Base-by-base conservation (phyloP, 2,797 vertebrate species). In the Pseudomugil tenellus region DNA sequence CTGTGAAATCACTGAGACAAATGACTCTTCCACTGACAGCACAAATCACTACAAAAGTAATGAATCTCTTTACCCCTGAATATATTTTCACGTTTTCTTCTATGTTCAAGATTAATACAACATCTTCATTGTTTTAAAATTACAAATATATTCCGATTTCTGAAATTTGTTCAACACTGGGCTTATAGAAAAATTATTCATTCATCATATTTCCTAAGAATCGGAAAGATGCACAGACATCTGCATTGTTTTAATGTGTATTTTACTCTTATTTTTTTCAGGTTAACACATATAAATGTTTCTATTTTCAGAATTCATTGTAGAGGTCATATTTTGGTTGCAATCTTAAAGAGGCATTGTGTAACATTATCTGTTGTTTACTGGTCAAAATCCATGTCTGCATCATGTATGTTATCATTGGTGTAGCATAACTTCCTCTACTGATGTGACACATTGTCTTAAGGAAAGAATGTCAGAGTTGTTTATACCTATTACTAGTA, bases 1-100 rank as follows among this genome's bases (percentile, higher is more conserved):
- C 64, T 69, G 72, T 75, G 59, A 79, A 74, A 84, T 67, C 51
- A 19, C 63, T 5, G 4, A 75, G 82, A 84, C 67, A 43, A 83
- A 87, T 63, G 57, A 62, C 55, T 78, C 52, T 21, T 32, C 25
- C 58, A n/a, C 26, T 37, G 83, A 76, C 83, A 73, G 65, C 63
- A 68, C 58, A 51, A 43, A 77, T 86, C 62, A 52, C 11, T 23
- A 58, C 51, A 48, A 54, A 72, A 67, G 48, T 69, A 51, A 56
- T 58, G 43, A 62, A 59, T 28, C 76, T 34, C 37, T n/a, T 62
- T 82, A 66, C 62, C 41, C 62, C 62, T 54, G 51, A 51, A 23
- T 11, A 19, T 7, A 17, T n/a, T 1, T 23, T 23, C 1, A 23
- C 23, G 3, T 21, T 49, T 49, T n/a, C n/a, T 49, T 13, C n/a